phyloP scores from a whole-genome alignment of 2,888 invertebrate species.

The Thymelicus lineola region DNA sequence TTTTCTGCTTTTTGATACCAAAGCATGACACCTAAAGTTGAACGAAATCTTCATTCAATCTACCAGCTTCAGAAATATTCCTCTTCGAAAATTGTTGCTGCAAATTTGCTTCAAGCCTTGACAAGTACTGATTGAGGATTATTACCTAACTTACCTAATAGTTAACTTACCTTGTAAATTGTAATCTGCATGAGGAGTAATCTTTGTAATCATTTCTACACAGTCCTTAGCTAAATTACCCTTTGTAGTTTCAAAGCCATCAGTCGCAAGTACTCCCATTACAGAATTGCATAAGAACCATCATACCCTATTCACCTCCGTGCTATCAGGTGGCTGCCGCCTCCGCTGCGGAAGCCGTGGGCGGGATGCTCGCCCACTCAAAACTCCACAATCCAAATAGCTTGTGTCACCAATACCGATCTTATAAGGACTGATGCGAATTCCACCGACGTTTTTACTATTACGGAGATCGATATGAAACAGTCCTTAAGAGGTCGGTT shows the following conservation, averaged over 20 bases:
- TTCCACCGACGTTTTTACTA: conserved; percentile 45
- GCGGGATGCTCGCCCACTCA: conserved; percentile 72
- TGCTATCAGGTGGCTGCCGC: conserved; percentile 76
- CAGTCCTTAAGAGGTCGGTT: background rate
- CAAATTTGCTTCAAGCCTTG: too few relatives aligned
- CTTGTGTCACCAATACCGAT: conserved; percentile 78
- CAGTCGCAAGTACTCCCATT: conserved; percentile 13
- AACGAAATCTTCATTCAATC: too few relatives aligned
- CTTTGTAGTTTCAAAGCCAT: conserved; percentile 36
- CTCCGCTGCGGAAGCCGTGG: conserved; percentile 80
- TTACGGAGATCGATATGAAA: background rate
- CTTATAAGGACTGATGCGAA: conserved; percentile 73
- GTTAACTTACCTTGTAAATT: background rate
- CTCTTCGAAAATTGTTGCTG: too few relatives aligned
- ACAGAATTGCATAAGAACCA: conserved; percentile 41
- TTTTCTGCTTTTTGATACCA: background rate
- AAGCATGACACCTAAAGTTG: too few relatives aligned
- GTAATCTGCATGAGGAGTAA: background rate
- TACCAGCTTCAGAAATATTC: too few relatives aligned
- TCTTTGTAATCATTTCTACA: background rate
- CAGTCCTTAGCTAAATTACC: background rate
- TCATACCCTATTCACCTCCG: conserved; percentile 49
- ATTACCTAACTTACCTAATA: background rate
- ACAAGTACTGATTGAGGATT: background rate
- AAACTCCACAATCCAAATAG: conserved; percentile 46